Evolutionary conservation across 2,113 vertebrate genomes (phyloP), one percentile per base, ranked within the genome.

Genomic region (Tautogolabrus adspersus): DNA sequence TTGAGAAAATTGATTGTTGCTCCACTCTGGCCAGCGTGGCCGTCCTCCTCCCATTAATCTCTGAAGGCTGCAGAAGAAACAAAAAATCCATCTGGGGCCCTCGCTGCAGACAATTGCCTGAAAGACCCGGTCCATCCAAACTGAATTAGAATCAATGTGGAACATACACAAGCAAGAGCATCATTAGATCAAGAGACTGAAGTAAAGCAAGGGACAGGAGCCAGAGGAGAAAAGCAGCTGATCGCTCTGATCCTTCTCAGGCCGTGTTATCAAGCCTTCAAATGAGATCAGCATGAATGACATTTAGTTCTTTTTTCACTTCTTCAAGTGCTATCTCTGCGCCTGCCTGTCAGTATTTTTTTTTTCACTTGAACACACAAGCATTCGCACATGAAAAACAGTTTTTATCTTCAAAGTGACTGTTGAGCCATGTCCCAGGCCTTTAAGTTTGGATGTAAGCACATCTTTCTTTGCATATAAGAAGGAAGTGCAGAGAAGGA

Each of bases 101-200:
- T 88, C 55, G 62, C 88, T 87, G 90, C 80, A 94, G 93, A 95
- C 93, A 90, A 93, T 93, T 86, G 91, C 92, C 90, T 94, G 92
- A 94, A 94, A 92, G 89, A 86, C 77, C 73, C 56, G 84, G 79
- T 94, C 93, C 85, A 94, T 93, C 90, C 91, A 93, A 95, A 95
- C 90, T 93, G 88, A 94, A 93, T 94, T 93, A 94, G 87, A 93
- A 93, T 94, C 93, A 93, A 91, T 93, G 88, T 79, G 86, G 77
- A 87, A 90, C 92, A 89, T 84, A 93, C 85, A 94, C 86, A 93
- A 89, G 92, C 82, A 86, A 77, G 85, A 84, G 87, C 86, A 72
- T 90, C 82, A 86, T 89, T 91, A 91, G 79, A 89, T 88, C 67
- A 85, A 85, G 82, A 88, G 80, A 88, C 63, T 51, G 76, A 87